These are phyloP conservation scores for Hecatera dysodea DNA, from an alignment of 2,888 invertebrate species.

Conservation along the genomic window DNA sequence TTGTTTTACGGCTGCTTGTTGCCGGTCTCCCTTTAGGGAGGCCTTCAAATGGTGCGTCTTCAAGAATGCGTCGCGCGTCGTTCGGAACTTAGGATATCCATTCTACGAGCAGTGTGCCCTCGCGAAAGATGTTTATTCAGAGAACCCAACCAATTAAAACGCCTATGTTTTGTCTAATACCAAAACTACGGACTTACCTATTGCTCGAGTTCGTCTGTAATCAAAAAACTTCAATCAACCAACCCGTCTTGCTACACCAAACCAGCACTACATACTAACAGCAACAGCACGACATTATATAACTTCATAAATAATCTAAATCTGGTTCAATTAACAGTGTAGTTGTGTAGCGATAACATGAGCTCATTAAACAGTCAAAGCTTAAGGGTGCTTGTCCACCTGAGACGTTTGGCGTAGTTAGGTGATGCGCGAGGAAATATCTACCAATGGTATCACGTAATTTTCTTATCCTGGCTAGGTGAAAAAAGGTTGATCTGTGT, in stretches of 20 bases:
- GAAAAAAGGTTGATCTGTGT: background rate
- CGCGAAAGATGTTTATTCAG: background rate
- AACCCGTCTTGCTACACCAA: background rate
- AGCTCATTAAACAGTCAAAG: constrained; percentile 66
- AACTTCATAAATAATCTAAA: constrained; percentile 36
- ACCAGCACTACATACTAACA: background rate
- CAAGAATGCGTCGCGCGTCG: background rate
- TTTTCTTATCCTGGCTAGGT: background rate
- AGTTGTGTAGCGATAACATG: constrained; percentile 55
- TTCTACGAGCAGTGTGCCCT: background rate
- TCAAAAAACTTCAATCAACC: background rate
- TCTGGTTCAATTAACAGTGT: constrained; percentile 54
- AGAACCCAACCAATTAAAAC: background rate
- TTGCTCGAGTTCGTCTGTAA: background rate
- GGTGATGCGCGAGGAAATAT: background rate
- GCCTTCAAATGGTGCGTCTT: background rate
- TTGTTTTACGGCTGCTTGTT: background rate
- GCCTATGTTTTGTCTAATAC: background rate
- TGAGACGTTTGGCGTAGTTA: background rate
- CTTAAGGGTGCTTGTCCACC: constrained; percentile 28
- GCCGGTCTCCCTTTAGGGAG: background rate
- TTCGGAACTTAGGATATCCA: too few species aligned
- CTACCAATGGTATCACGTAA: background rate
- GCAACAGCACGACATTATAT: background rate
- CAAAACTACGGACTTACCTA: background rate